Evolutionary conservation across 1,140 invertebrate species (phyloP).

Genomic region (Cyclina sinensis): DNA sequence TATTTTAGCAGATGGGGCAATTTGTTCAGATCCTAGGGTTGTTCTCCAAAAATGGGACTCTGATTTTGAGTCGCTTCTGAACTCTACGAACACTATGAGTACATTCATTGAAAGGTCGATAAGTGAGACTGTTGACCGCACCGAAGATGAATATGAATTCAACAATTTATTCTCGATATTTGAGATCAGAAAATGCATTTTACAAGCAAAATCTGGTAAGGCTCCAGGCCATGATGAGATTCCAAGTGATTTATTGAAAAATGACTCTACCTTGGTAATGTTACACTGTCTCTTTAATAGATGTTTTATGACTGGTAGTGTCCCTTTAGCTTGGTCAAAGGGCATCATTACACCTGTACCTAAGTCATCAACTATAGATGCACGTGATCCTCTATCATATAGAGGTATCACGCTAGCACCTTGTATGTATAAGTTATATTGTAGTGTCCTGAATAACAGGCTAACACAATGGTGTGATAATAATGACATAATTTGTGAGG

Average conservation of each 20-base stretch:
- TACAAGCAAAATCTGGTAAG: not conserved
- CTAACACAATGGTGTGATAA: not conserved
- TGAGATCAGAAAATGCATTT: not conserved
- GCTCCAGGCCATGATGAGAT: not conserved
- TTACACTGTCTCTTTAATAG: not conserved
- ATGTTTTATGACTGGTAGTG: conserved; percentile 1
- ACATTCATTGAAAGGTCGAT: no score
- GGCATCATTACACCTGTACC: conserved; percentile 55
- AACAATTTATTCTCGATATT: no score
- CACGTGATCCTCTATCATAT: conserved; percentile 46
- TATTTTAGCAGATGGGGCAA: not conserved
- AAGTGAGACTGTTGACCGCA: not conserved
- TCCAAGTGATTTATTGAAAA: not conserved
- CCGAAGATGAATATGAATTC: not conserved
- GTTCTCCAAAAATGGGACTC: not conserved
- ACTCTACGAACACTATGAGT: no score
- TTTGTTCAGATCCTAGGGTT: not conserved
- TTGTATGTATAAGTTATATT: conserved; percentile 35
- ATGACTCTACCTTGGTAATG: no score
- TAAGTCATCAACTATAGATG: conserved; percentile 40
- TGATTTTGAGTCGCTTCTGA: not conserved
- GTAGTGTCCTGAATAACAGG: conserved; percentile 42
- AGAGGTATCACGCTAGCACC: conserved; percentile 49
- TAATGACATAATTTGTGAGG: not conserved
- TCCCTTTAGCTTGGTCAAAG: conserved; percentile 32